phyloP scores from a whole-genome alignment of 2,888 invertebrate species.

The Nomada fucata region DNA sequence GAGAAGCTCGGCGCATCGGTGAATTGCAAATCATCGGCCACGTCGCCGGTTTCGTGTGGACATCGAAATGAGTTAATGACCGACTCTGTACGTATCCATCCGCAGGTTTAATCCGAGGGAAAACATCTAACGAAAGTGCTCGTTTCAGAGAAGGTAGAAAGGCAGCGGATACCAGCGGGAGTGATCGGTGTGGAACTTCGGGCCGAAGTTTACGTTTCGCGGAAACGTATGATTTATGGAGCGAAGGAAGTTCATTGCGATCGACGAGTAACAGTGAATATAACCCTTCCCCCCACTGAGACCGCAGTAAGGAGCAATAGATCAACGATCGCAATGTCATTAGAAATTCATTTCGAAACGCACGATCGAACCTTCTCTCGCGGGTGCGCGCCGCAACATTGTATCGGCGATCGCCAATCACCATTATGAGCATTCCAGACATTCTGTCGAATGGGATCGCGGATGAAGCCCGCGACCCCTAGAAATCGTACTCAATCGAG shows the following conservation, averaged over 20 bases:
- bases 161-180: not conserved
- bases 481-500: slow-evolving; percentile 66
- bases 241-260: not conserved
- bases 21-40: slow-evolving; percentile 47
- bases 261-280: not conserved
- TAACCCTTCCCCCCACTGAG: too few relatives aligned
- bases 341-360: not conserved
- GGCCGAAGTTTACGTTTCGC: not conserved
- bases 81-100: slow-evolving; percentile 3
- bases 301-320: not conserved
- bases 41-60: slow-evolving; percentile 8
- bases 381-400: not conserved
- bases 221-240: not conserved
- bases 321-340: not conserved
- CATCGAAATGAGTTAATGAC: slow-evolving; percentile 42
- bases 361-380: not conserved
- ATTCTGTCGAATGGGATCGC: slow-evolving; percentile 54
- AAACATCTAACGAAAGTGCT: not conserved
- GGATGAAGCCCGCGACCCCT: slow-evolving; percentile 69
- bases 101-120: slow-evolving; percentile 9
- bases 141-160: too few relatives aligned
- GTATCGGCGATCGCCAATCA: slow-evolving; percentile 9
- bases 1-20: slow-evolving; percentile 30
- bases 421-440: slow-evolving; percentile 27
- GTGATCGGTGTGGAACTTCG: not conserved